phyloP scores from a whole-genome alignment of 2,797 vertebrate species.

The Gambusia yucatana region DNA sequence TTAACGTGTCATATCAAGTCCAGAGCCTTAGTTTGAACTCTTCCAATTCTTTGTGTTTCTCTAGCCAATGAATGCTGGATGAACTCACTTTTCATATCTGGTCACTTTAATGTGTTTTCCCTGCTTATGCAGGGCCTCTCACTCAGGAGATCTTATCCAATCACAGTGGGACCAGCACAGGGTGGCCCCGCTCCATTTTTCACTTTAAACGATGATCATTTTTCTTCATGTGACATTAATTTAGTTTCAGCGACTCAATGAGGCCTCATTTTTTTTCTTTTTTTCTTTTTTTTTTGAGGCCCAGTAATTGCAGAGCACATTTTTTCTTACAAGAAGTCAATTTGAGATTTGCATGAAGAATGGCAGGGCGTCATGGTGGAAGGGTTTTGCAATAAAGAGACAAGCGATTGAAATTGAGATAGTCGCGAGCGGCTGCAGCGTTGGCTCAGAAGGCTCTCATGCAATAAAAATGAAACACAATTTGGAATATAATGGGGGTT shows the following conservation, averaged over 20 bases:
- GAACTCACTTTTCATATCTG: constrained; percentile 27
- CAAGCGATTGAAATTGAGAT: constrained; percentile 69
- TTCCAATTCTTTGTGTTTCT: not conserved
- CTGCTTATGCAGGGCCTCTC: constrained; percentile 17
- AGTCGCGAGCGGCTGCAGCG: constrained; percentile 38
- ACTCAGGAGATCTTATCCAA: constrained; percentile 11
- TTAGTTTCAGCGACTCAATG: constrained; percentile 58
- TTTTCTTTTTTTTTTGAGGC: constrained; percentile 43
- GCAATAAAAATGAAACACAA: constrained; percentile 63
- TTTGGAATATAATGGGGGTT: constrained; percentile 67
- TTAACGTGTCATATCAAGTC: constrained; percentile 36
- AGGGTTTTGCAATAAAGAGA: constrained; percentile 69
- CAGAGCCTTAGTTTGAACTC: constrained; percentile 46
- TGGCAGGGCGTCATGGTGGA: constrained; percentile 65
- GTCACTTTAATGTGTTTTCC: constrained; percentile 17
- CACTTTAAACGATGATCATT: constrained; percentile 56
- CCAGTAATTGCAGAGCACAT: constrained; percentile 72
- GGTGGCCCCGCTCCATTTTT: constrained; percentile 44
- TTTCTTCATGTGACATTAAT: constrained; percentile 70
- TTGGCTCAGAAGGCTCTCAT: constrained; percentile 51
- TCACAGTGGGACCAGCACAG: constrained; percentile 26
- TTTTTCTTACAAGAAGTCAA: constrained; percentile 77
- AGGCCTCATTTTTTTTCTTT: constrained; percentile 36
- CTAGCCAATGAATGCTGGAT: constrained; percentile 8
- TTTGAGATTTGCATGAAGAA: constrained; percentile 75